Evolutionary conservation across 2,113 vertebrate genomes (phyloP), one percentile per base, ranked within the genome.

Genomic region (Nyctereutes procyonoides): DNA sequence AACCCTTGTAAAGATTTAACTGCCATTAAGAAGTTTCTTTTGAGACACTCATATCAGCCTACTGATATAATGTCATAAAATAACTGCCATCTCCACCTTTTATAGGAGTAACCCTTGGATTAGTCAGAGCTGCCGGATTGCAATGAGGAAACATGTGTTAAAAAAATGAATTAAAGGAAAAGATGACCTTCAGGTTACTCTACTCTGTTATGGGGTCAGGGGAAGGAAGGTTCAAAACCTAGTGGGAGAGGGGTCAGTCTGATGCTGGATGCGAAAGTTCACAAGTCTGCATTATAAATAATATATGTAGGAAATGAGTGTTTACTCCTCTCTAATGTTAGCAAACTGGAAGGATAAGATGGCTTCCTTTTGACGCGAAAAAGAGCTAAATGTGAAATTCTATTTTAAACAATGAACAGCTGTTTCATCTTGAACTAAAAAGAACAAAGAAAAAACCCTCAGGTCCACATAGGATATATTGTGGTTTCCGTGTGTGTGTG

Each of bases 341-440:
- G 98, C 96, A 98, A 98, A 96, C 89, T 97, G 98, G 94, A 97
- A 15, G 83, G 98, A 98, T 98, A 98, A 97, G 97, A 97, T 98
- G 97, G 96, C 96, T 99, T 99, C 98, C 98, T 99, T 98, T 98
- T 98, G 98, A 98, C 5, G 79, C 92, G 97, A 96, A 98, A 97
- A 98, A 97, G 92, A 16, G 97, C 98, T 98, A 93, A 98, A 98
- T 98, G 97, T 97, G 97, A 98, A 95, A 96, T 98, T 88, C 98
- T 99, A 98, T 98, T 99, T 99, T 98, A 98, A 98, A 98, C 98
- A 97, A 65, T 32, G 94, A 98, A 76, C 98, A 99, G 98, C 98
- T 98, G 98, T 97, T 98, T 98, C 91, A 35, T 95, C 96, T 96
- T 96, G 95, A 93, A 97, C 88, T 91, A 69, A 98, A 98, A 98